phyloP scores from a whole-genome alignment of 1,140 invertebrate species.

The Macrocentrus cingulum region DNA sequence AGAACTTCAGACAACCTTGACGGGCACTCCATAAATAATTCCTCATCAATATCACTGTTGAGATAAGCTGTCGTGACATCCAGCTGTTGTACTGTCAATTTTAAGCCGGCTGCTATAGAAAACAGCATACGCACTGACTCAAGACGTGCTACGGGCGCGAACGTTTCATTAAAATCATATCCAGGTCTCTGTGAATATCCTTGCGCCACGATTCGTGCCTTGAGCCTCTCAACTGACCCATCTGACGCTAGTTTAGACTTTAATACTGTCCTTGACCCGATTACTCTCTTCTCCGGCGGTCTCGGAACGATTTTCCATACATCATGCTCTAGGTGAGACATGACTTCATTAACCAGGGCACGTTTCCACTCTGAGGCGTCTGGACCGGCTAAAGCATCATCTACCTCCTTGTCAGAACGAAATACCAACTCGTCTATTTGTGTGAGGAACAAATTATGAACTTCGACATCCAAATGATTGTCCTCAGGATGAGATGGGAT shows the following conservation, averaged over 20 bases:
- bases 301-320: background rate
- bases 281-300: background rate
- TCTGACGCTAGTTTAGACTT: background rate
- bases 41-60: conserved; percentile 29
- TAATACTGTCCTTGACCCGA: background rate
- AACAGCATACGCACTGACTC: conserved; percentile 32
- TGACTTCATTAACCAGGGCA: background rate
- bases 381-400: background rate
- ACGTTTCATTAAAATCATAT: conserved; percentile 39
- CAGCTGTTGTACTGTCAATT: conserved; percentile 35
- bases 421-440: background rate
- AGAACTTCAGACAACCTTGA: background rate
- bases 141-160: conserved; percentile 36
- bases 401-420: background rate
- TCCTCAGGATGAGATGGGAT: background rate
- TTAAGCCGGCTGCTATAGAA: conserved; percentile 19
- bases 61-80: conserved; percentile 52
- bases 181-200: conserved; percentile 37
- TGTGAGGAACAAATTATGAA: background rate
- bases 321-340: background rate
- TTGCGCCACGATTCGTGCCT: conserved; percentile 39
- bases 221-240: background rate
- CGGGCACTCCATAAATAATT: conserved; percentile 23
- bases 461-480: background rate
- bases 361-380: background rate